Evolutionary conservation across 1,140 invertebrate species (phyloP).

Genomic region (Lethocerus indicus): DNA sequence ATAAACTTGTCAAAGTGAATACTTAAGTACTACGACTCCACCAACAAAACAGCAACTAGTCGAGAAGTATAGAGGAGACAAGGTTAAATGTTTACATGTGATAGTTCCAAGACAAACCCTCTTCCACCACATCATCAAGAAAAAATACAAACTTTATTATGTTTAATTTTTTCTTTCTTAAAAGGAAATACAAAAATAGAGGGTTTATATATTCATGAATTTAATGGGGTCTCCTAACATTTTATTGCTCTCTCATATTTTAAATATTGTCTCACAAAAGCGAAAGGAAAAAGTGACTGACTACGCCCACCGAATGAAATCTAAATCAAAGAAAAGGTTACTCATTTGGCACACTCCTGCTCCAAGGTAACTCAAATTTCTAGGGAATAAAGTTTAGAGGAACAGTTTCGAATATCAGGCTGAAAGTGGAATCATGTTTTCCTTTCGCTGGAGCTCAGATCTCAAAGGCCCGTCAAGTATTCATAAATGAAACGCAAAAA

Average conservation of each 20-base stretch:
- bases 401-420: slow-evolving; percentile 3
- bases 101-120: slow-evolving; percentile 7
- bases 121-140: slow-evolving; percentile 8
- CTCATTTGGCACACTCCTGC: background rate
- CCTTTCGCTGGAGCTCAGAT: slow-evolving; percentile 7
- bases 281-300: slow-evolving; percentile 16
- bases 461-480: slow-evolving; percentile 4
- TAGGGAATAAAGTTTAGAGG: background rate
- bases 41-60: slow-evolving; percentile 23
- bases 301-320: background rate
- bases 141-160: slow-evolving; percentile 13
- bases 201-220: slow-evolving; percentile 24
- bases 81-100: slow-evolving; percentile 18
- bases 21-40: slow-evolving; percentile 20
- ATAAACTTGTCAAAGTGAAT: slow-evolving; percentile 23
- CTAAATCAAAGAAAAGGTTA: background rate
- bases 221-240: slow-evolving; percentile 24
- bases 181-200: slow-evolving; percentile 28
- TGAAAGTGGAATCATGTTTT: slow-evolving; percentile 7
- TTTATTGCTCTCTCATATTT: slow-evolving; percentile 22
- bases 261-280: slow-evolving; percentile 20
- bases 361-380: slow-evolving; percentile 2
- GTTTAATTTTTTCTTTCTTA: slow-evolving; percentile 20
- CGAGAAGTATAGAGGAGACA: slow-evolving; percentile 22
- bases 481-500: slow-evolving; percentile 13